Evolutionary conservation across 2,113 vertebrate species (phyloP).

Genomic region (Ptilorrhoa leucosticta): DNA sequence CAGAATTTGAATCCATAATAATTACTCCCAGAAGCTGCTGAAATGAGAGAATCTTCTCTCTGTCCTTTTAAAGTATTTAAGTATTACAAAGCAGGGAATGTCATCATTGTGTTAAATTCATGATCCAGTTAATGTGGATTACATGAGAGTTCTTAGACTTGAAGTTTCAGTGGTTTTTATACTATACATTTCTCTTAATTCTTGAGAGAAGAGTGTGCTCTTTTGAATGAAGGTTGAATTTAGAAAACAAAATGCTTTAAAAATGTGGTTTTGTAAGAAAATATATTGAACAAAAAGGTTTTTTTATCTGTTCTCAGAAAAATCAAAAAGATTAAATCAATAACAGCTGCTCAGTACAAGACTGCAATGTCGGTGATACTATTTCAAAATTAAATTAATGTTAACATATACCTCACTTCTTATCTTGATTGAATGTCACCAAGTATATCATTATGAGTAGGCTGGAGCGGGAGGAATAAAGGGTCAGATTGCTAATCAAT

Average conservation of each 20-base stretch:
- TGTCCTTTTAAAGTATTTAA: not conserved
- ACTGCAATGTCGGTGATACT: not conserved
- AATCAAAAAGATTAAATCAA: not conserved
- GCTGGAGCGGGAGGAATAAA: not conserved
- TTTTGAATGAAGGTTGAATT: not conserved
- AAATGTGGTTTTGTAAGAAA: not conserved
- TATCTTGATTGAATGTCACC: not conserved
- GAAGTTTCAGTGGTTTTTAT: not conserved
- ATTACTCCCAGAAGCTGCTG: not conserved
- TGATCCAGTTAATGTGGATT: not conserved
- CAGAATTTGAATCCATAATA: not conserved
- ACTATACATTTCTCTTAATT: not conserved
- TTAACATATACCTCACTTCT: not conserved
- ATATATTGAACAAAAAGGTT: fast-evolving
- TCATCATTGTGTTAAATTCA: not conserved
- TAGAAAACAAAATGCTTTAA: not conserved
- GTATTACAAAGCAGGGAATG: not conserved
- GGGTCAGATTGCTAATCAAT: not conserved
- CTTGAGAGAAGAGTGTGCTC: not conserved
- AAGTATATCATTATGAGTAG: not conserved
- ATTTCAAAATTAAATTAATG: not conserved
- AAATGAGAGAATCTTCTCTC: not conserved
- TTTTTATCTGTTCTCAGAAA: not conserved
- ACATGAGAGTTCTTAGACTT: not conserved
- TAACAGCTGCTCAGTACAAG: not conserved